phyloP scores from a whole-genome alignment of 2,888 invertebrate genomes.

The Drosophila meridiana region DNA sequence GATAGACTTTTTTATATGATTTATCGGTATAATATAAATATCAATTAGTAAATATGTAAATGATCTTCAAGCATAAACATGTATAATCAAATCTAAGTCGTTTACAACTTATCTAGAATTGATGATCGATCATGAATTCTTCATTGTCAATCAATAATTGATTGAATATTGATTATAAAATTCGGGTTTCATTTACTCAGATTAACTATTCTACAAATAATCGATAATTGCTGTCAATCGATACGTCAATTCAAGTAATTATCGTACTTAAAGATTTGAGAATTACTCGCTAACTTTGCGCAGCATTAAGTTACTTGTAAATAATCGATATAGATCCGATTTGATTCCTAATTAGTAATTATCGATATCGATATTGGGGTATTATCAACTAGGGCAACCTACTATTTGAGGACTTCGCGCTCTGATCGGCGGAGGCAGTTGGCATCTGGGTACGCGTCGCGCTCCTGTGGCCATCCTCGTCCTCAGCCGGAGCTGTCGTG shows the following conservation, averaged over 20 bases:
- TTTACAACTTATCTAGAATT: too few species aligned
- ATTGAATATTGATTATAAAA: too few species aligned
- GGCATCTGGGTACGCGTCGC: neutral
- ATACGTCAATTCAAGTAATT: too few species aligned
- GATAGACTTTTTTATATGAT: too few species aligned
- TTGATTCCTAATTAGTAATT: neutral
- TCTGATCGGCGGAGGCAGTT: slow-evolving; percentile 9
- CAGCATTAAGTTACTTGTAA: neutral
- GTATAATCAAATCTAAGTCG: too few species aligned
- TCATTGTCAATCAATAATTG: too few species aligned
- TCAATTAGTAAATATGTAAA: too few species aligned
- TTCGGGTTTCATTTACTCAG: neutral
- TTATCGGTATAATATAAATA: too few species aligned
- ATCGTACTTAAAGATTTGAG: too few species aligned
- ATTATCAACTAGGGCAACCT: neutral
- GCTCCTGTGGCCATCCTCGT: slow-evolving; percentile 45
- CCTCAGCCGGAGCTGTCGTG: slow-evolving; percentile 38
- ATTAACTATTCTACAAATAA: neutral
- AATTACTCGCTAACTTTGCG: too few species aligned
- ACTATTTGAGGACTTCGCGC: slow-evolving; percentile 32
- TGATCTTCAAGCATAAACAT: too few species aligned
- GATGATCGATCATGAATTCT: too few species aligned
- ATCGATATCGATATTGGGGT: neutral
- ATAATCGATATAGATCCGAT: neutral
- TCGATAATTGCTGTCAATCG: neutral